Conservation (phyloP, 1,140 invertebrate species). For the Theocolax elegans region DNA sequence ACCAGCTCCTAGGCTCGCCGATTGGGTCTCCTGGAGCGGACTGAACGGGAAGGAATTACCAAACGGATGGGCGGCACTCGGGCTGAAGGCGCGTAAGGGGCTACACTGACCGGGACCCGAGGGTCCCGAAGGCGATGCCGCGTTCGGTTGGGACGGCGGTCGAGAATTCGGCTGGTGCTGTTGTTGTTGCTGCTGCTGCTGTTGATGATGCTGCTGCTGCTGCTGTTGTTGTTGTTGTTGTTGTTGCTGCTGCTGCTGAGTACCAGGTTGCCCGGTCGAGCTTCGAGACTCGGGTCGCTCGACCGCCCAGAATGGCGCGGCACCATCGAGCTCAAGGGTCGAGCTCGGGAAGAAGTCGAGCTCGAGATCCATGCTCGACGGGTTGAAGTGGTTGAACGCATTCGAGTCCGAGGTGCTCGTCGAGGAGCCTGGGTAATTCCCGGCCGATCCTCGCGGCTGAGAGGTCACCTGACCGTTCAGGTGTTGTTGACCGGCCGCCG, state of each 20-base stretch:
- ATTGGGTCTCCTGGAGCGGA: conserved; percentile 68
- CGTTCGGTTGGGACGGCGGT: conserved; percentile 66
- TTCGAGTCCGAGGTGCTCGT: conserved; percentile 42
- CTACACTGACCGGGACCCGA: conserved; percentile 54
- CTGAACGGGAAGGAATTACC: conserved; percentile 72
- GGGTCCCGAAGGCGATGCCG: conserved; percentile 60
- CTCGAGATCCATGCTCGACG: conserved; percentile 68
- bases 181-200: not conserved
- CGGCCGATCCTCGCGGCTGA: too few species aligned
- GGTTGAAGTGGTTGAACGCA: conserved; percentile 60
- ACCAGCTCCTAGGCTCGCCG: conserved; percentile 47
- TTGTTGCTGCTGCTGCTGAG: not conserved
- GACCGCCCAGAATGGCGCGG: conserved; percentile 22
- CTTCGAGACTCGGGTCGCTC: conserved; percentile 70
- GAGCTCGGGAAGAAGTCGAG: conserved; percentile 72
- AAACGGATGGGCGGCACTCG: conserved; percentile 60
- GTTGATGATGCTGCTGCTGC: not conserved
- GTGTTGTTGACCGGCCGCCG: too few species aligned
- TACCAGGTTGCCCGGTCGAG: conserved; percentile 61
- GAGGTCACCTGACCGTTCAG: conserved; percentile 49
- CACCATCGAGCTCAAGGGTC: conserved; percentile 68
- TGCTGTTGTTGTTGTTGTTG: conserved; percentile 5
- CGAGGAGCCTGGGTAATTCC: too few species aligned
- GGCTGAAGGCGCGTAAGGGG: conserved; percentile 61
- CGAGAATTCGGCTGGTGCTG: conserved; percentile 54